Evolutionary conservation across 2,113 vertebrate species (phyloP), one percentile per base, ranked within the genome.

Genomic region (Scatophagus argus): DNA sequence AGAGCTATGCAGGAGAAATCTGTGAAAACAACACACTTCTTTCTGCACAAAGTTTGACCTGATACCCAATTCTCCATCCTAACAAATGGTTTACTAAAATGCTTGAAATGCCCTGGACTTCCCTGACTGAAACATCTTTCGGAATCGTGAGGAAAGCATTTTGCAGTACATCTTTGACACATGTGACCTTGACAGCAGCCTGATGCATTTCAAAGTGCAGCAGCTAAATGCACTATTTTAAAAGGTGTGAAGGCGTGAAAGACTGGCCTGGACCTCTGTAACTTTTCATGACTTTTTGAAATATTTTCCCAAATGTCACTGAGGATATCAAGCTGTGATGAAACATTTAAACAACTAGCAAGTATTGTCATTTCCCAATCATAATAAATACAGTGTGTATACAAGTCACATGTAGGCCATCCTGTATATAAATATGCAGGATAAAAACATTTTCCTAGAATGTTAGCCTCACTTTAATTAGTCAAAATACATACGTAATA

Each of bases 171-270:
- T 25, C 27, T 49, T 41, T 76, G 41, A 74, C 25, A 23, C 55
- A 54, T 27, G 41, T 87, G 65, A 83, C 75, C 63, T 86, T 87
- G 67, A 77, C 47, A 70, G 31, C n/a, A 68, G 16, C 17, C 34
- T 71, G 32, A 6, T 44, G 43, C 10, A 12, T 63, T 70, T 67
- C 54, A 44, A 82, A 74, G 62, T 25, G 52, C 43, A 51, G 39
- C 54, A 64, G 25, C 0, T 46, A 41, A 63, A 79, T 52, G 7
- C 67, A 10, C 23, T 41, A 36, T 32, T 31, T 51, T 31, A 58
- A 21, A 61, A 19, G 23, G 47, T n/a, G 16, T 56, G 47, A 54
- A 56, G 47, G 16, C 51, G 12, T 12, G 19, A 38, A 27, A 8
- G 32, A 2, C 55, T 51, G 64, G 27, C 9, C 11, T 41, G 41